Base-by-base conservation (phyloP, 2,888 invertebrate species). In the Dasypolia templi region DNA sequence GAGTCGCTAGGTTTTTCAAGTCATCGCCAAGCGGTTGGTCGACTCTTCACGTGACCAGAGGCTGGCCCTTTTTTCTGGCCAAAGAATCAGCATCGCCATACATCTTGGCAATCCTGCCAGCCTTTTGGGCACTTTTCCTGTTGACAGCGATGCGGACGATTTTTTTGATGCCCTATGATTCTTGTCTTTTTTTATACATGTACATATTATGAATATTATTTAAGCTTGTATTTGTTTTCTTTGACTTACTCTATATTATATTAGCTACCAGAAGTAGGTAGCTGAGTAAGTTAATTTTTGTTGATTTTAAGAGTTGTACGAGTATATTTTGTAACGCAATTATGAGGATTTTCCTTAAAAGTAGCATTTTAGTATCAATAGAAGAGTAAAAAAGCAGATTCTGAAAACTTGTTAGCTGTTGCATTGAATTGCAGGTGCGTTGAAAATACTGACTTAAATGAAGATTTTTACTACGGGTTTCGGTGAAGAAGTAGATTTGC, bases 351-450 rank as follows among this genome's bases (percentile, higher is more conserved):
- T 61, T 6, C 35, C 75, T 53, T 75, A 65, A 51, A 35, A 39
- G 53, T 29, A 35, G 19, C 6, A 29, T 51, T 59, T 75, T 75
- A 44, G 75, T 26, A 46, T 75, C 75, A 75, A 44, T 65, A 39
- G 29, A 29, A n/a, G 49, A 11, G 26, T 19, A 14, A 75, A 65
- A 75, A 65, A 75, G 17, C 29, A 14, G 22, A 44, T 44, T n/a
- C 14, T 51, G 12, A 14, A 59, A 44, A 44, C 55, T 35, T 29
- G 14, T 44, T 58, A 56, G 35, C n/a, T n/a, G n/a, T 35, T 58
- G 35, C 35, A 7, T n/a, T 22, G 32, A 58, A 64, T 22, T 42
- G 29, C 75, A 19, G 19, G 35, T 62, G 14, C 14, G n/a, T 22
- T 70, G 29, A 32, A 53, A 42, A 67, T 53, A 11, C 19, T 32